phyloP scores from a whole-genome alignment of 2,113 vertebrate species.

The Megaceryle maxima region DNA sequence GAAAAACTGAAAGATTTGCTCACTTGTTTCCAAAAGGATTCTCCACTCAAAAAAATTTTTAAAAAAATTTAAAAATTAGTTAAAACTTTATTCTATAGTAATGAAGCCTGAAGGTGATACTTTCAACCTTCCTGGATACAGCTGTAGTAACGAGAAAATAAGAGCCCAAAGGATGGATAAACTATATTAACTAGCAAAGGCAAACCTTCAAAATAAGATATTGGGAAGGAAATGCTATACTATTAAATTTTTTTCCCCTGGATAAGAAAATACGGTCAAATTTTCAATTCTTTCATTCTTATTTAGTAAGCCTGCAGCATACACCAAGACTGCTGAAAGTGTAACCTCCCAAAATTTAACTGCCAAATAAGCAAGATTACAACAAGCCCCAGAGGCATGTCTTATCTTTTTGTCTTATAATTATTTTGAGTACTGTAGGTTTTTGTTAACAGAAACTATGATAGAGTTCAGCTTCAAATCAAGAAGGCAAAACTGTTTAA shows the following conservation, averaged over 20 bases:
- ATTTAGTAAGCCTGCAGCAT: slow-evolving; percentile 3
- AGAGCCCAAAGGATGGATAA: slow-evolving; percentile 51
- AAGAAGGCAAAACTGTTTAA: slow-evolving; percentile 41
- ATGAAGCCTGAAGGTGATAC: slow-evolving; percentile 42
- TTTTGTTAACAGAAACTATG: not conserved
- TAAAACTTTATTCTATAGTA: slow-evolving; percentile 41
- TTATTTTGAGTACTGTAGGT: not conserved
- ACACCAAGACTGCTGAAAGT: not conserved
- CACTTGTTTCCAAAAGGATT: not conserved
- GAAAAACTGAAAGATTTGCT: not conserved
- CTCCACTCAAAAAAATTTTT: not conserved
- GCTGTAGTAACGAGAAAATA: slow-evolving; percentile 39
- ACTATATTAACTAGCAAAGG: slow-evolving; percentile 29
- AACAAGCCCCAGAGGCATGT: slow-evolving; percentile 9
- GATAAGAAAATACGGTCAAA: not conserved
- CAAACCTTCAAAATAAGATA: slow-evolving; percentile 36
- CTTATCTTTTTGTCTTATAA: slow-evolving; percentile 23
- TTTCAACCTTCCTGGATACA: slow-evolving; percentile 6
- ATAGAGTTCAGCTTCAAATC: slow-evolving; percentile 24
- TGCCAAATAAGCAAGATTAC: slow-evolving; percentile 44
- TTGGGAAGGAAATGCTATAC: not conserved
- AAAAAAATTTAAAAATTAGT: not conserved
- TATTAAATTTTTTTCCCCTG: slow-evolving; percentile 1
- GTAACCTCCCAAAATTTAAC: slow-evolving; percentile 34
- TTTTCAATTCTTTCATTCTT: slow-evolving; percentile 7